phyloP scores from a whole-genome alignment of 2,888 invertebrate species.

The Digitonthophagus gazella region DNA sequence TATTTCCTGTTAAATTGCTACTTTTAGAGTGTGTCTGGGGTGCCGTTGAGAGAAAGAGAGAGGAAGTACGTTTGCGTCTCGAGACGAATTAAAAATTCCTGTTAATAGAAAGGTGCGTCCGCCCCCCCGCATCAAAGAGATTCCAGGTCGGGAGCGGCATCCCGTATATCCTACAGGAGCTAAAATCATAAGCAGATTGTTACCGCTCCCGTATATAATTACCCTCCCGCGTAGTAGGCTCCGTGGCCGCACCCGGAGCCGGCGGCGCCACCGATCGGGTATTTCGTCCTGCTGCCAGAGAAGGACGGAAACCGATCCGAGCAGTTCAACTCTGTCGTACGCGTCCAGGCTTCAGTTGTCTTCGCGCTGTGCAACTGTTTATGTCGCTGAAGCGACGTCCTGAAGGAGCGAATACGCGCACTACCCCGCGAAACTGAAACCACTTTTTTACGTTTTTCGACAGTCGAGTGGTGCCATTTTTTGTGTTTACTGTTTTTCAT shows the following conservation, averaged over 20 bases:
- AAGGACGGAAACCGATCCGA: conserved; percentile 49
- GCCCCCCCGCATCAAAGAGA: background rate
- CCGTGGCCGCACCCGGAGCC: conserved; percentile 16
- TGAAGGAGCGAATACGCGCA: background rate
- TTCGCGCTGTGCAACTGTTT: conserved; percentile 16
- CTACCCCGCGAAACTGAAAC: background rate
- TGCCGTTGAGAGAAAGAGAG: too few relatives aligned
- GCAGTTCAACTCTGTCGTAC: conserved; percentile 45
- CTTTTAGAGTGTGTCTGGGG: too few relatives aligned
- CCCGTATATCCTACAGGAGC: background rate
- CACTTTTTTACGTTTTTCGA: background rate
- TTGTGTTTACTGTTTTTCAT: background rate
- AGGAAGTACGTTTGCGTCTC: too few relatives aligned
- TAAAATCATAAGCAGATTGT: conserved; percentile 36
- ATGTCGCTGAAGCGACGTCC: background rate
- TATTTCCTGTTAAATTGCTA: too few relatives aligned
- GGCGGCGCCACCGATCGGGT: conserved; percentile 29
- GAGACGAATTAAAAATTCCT: background rate
- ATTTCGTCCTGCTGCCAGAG: conserved; percentile 42
- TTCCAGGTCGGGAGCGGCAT: background rate
- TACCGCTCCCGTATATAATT: conserved; percentile 51
- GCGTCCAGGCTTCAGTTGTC: conserved; percentile 37
- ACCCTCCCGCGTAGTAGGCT: conserved; percentile 38
- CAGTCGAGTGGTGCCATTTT: background rate
- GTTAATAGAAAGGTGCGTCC: background rate